These are phyloP conservation scores for Therioaphis trifolii DNA, from an alignment of 2,888 invertebrate genomes.

Conservation along the genomic window DNA sequence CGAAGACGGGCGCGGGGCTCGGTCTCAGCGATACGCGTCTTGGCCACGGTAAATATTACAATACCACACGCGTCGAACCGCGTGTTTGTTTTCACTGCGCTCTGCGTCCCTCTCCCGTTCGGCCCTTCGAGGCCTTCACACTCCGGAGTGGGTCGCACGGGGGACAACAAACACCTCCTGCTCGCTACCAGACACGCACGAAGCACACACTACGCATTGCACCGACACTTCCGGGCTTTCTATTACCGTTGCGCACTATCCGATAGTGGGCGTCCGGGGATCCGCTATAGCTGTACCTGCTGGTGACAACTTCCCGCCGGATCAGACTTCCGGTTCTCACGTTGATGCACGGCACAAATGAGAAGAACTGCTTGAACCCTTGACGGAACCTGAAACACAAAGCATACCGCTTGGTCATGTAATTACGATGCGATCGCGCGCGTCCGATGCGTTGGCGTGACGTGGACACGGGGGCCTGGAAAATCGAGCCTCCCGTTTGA, in stretches of 20 bases:
- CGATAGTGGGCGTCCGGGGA: constrained; percentile 79
- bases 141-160: too few relatives aligned
- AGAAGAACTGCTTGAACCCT: constrained; percentile 92
- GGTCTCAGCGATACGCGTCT: too few relatives aligned
- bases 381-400: constrained; percentile 81
- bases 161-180: background rate
- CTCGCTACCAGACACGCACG: background rate
- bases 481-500: too few relatives aligned
- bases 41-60: too few relatives aligned
- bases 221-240: constrained; percentile 63
- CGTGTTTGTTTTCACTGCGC: too few relatives aligned
- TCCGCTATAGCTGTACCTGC: constrained; percentile 81
- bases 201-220: background rate
- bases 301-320: constrained; percentile 80
- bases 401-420: background rate
- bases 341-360: constrained; percentile 84
- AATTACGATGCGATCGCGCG: too few relatives aligned
- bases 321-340: constrained; percentile 77
- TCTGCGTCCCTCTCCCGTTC: too few relatives aligned
- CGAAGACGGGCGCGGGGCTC: too few relatives aligned
- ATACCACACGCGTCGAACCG: too few relatives aligned
- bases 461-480: too few relatives aligned
- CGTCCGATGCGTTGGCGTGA: too few relatives aligned
- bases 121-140: too few relatives aligned
- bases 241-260: constrained; percentile 78